Evolutionary conservation across 2,888 invertebrate genomes (phyloP).

Genomic region (Odontocolon sp.): DNA sequence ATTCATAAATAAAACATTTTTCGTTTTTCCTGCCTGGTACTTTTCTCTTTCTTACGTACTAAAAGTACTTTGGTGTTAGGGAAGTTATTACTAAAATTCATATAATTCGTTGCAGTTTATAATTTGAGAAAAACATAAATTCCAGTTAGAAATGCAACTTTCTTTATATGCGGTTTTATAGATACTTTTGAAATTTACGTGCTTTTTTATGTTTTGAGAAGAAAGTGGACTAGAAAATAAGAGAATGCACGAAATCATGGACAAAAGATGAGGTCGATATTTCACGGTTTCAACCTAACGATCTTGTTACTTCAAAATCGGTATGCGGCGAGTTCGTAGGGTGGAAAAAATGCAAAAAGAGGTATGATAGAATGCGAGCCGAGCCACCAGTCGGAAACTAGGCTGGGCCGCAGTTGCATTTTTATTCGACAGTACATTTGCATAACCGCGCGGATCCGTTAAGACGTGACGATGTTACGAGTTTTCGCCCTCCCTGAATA

Average conservation of each 20-base stretch:
- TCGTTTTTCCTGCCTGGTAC: too few species aligned
- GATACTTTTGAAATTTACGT: neutral
- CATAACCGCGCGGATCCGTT: neutral
- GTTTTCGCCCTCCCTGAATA: constrained; percentile 1
- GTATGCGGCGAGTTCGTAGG: neutral
- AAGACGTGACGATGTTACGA: neutral
- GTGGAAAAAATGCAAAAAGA: neutral
- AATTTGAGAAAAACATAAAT: too few species aligned
- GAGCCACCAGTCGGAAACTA: neutral
- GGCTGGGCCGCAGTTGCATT: constrained; percentile 5
- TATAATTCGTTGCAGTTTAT: too few species aligned
- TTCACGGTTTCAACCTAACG: neutral
- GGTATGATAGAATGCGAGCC: neutral
- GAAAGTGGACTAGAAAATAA: neutral
- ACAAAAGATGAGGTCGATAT: neutral
- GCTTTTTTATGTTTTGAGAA: neutral
- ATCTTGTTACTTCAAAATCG: constrained; percentile 13
- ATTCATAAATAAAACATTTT: too few species aligned
- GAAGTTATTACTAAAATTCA: too few species aligned
- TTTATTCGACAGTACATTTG: neutral
- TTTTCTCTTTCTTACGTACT: too few species aligned
- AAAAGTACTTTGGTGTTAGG: too few species aligned
- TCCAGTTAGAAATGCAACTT: too few species aligned
- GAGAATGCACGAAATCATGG: neutral
- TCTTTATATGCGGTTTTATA: too few species aligned